phyloP scores from a whole-genome alignment of 2,113 vertebrate species.

The Amblyornis subalaris region DNA sequence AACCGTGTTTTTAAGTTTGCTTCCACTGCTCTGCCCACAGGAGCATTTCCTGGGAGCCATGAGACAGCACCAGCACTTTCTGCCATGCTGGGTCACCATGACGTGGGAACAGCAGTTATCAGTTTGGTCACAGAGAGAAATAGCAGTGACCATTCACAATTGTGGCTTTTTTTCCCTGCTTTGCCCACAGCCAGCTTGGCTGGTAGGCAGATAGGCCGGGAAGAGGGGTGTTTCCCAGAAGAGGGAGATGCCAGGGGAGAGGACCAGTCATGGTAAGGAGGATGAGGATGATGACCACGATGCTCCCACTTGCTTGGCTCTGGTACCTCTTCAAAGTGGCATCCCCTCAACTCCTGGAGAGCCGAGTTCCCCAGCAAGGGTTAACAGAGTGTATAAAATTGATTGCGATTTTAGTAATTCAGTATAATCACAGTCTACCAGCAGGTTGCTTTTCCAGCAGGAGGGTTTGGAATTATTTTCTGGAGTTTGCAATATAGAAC shows the following conservation, averaged over 20 bases:
- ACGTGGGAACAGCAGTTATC: neutral
- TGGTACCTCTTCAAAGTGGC: neutral
- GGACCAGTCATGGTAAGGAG: accelerated
- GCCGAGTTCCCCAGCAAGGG: slow-evolving; percentile 69
- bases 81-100: neutral
- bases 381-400: slow-evolving; percentile 84
- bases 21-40: accelerated
- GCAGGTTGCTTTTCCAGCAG: slow-evolving; percentile 86
- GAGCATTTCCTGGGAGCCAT: neutral
- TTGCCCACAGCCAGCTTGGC: neutral
- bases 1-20: neutral
- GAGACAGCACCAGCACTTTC: neutral
- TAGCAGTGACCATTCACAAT: neutral
- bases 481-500: slow-evolving; percentile 88
- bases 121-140: slow-evolving; percentile 9
- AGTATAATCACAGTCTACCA: slow-evolving; percentile 87
- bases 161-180: neutral
- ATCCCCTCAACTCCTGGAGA: neutral
- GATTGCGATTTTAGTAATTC: slow-evolving; percentile 86
- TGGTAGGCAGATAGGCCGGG: neutral
- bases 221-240: neutral
- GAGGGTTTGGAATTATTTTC: slow-evolving; percentile 88
- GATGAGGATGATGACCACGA: accelerated
- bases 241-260: neutral
- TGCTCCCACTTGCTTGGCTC: neutral